Percentiles rank a stretch among this genome's conserved stretches.
Evolutionary conservation across 2,888 invertebrate species (phyloP).

Genomic region (Oxycera nigricornis): DNA sequence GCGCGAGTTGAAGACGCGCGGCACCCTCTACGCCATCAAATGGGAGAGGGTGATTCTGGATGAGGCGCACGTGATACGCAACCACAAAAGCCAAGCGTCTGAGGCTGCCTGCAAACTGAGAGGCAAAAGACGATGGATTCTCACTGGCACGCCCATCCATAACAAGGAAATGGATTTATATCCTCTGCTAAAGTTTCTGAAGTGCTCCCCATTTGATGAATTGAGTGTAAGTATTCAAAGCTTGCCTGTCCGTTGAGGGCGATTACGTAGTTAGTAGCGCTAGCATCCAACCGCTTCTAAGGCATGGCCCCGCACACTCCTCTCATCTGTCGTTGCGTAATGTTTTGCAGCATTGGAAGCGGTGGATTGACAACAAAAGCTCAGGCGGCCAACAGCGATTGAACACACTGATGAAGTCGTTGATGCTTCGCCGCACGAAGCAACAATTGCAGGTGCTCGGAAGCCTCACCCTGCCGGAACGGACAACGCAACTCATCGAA

Average conservation of each 20-base stretch:
- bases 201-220: slow-evolving; percentile 89
- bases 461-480: slow-evolving; percentile 70
- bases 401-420: slow-evolving; percentile 81
- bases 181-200: slow-evolving; percentile 81
- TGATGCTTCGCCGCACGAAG: slow-evolving; percentile 90
- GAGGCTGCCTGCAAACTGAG: slow-evolving; percentile 72
- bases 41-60: slow-evolving; percentile 92
- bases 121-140: slow-evolving; percentile 76
- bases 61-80: slow-evolving; percentile 92
- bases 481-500: slow-evolving; percentile 65
- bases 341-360: slow-evolving; percentile 86
- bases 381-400: slow-evolving; percentile 80
- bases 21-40: slow-evolving; percentile 71
- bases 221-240: slow-evolving; percentile 63
- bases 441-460: slow-evolving; percentile 74
- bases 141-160: slow-evolving; percentile 96
- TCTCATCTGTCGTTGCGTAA: no score
- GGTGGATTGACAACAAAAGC: slow-evolving; percentile 87
- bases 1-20: slow-evolving; percentile 67
- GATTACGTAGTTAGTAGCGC: no score
- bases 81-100: slow-evolving; percentile 81
- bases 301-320: neutral
- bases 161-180: slow-evolving; percentile 88
- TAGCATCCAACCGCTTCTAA: no score
- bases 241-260: no score